Conservation (phyloP, 1,140 invertebrate genomes). For the Vanessa tameamea region DNA sequence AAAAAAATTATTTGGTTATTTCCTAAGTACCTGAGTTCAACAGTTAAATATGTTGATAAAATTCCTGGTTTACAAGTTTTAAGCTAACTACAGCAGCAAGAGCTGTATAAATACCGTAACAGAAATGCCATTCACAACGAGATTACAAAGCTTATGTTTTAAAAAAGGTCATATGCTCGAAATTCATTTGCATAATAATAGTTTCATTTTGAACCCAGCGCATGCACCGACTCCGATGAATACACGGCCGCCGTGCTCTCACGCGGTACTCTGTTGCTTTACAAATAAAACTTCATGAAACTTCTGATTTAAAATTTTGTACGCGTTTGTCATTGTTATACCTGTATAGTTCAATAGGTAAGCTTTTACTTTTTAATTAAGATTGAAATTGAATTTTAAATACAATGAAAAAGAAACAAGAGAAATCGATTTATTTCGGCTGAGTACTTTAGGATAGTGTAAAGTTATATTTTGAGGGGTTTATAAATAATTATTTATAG, state of each 20-base stretch:
- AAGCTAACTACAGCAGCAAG: not conserved
- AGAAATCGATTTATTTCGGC: no score
- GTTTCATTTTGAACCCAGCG: constrained; percentile 5
- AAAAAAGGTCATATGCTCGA: constrained; percentile 1
- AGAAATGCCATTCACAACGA: not conserved
- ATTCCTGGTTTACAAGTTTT: not conserved
- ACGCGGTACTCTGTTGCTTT: not conserved
- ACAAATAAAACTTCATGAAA: not conserved
- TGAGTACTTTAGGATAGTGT: no score
- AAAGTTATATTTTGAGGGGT: no score
- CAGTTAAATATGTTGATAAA: not conserved
- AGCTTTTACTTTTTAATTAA: not conserved
- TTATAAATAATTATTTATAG: no score
- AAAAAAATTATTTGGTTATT: no score
- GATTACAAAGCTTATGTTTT: constrained; percentile 2
- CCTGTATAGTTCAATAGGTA: not conserved
- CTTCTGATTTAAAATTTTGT: constrained; percentile 6
- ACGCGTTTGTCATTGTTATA: not conserved
- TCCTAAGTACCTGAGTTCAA: no score
- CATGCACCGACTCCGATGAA: not conserved
- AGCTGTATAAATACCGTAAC: not conserved
- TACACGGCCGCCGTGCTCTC: not conserved
- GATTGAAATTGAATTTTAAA: no score
- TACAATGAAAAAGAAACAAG: no score
- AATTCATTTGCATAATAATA: constrained; percentile 19